phyloP scores from a whole-genome alignment of 2,797 vertebrate species.

The Sebastes nivosus region DNA sequence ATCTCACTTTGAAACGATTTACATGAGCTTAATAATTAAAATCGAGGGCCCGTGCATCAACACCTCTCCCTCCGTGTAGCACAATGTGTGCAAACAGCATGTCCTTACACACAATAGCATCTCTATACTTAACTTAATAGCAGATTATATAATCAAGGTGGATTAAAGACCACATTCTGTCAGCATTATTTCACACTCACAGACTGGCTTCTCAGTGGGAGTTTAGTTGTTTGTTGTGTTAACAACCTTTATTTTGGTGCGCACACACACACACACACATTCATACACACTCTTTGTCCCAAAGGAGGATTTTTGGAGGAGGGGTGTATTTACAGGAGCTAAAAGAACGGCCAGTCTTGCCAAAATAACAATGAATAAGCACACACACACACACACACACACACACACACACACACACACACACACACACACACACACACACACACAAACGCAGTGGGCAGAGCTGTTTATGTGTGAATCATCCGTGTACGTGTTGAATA shows the following conservation, averaged over 20 bases:
- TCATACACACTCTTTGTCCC: slow-evolving; percentile 17
- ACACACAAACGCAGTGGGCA: not conserved
- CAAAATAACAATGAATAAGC: slow-evolving; percentile 41
- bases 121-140: not conserved
- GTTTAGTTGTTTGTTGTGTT: not conserved
- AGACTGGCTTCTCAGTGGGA: slow-evolving; percentile 2
- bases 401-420: not conserved
- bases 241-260: slow-evolving; percentile 11
- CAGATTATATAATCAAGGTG: slow-evolving; percentile 8
- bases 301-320: slow-evolving; percentile 16
- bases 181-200: slow-evolving; percentile 17
- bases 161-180: slow-evolving; percentile 22
- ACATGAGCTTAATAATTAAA: not conserved
- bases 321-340: slow-evolving; percentile 30
- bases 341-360: slow-evolving; percentile 24
- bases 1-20: not conserved
- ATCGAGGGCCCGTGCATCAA: not conserved
- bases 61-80: not conserved
- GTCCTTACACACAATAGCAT: not conserved
- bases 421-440: not conserved
- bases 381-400: not conserved
- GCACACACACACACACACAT: not conserved
- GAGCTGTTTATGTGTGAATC: not conserved
- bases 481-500: not conserved
- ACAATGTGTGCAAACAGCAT: not conserved